Evolutionary conservation across 2,113 vertebrate species (phyloP), one percentile per base, ranked within the genome.

Genomic region (Bothrops jararaca): DNA sequence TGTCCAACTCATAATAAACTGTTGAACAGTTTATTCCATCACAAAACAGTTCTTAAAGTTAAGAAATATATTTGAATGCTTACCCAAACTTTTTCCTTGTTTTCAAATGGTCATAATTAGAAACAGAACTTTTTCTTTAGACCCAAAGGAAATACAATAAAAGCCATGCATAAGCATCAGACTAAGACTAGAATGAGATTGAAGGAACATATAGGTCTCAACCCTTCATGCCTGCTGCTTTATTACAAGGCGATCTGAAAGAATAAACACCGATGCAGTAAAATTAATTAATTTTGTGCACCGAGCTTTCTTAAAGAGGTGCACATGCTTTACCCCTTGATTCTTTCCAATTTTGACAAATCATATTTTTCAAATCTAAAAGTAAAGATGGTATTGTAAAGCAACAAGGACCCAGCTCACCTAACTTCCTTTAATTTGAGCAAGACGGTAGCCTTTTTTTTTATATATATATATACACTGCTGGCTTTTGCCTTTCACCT

Each of bases 1-100:
- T 56, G 53, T 93, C 42, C 0, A 0, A 94, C 86, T 4, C 12
- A 94, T 91, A 58, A 90, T 18, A 91, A 29, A 52, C 29, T 15
- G 39, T 26, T 2, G 42, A 50, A 13, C 26, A 48, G 15, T 12
- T 57, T 23, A 48, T 29, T 89, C 89, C 91, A 90, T 93, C 54
- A 87, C 57, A 95, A 93, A 92, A 93, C 57, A 26, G 1, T 45
- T 42, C 34, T 56, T 91, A 54, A 90, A 90, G 89, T 54, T 53
- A 42, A 29, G 90, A 91, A 85, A 42, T 91, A 24, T 20, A 85
- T 39, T 50, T 26, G 23, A 39, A 91, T 42, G 29, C 29, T 42
- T 45, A 39, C 24, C 29, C n/a, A 53, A 86, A 90, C 45, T 5
- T 85, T 42, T 56, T 57, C 24, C 24, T 29, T 42, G 23, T 29